These are phyloP conservation scores for Erythrocercus mccallii DNA, from an alignment of 2,113 vertebrate genomes.

Conservation along the genomic window DNA sequence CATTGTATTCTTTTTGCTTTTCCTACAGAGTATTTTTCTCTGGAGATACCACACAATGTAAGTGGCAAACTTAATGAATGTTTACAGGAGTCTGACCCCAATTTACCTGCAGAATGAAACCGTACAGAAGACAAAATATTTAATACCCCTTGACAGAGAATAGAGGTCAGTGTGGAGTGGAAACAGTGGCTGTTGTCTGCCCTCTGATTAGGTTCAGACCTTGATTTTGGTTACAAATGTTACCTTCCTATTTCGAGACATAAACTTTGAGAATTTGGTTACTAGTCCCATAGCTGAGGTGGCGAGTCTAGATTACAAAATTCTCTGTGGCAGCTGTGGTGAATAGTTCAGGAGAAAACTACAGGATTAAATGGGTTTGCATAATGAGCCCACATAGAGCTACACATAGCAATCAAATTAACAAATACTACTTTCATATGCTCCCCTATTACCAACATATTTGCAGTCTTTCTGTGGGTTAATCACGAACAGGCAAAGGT, in stretches of 20 bases:
- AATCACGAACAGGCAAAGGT: neutral
- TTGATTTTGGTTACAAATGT: neutral
- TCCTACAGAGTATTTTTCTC: neutral
- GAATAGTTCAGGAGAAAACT: neutral
- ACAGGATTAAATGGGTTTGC: neutral
- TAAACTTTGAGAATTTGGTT: neutral
- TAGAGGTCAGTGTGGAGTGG: neutral
- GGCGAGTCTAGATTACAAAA: neutral
- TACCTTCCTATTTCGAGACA: neutral
- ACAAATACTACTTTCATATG: neutral
- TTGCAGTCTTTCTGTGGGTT: neutral
- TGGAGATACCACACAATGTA: neutral
- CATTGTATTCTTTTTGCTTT: neutral
- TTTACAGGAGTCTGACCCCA: neutral
- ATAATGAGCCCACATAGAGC: neutral
- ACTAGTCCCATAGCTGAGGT: neutral
- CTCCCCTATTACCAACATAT: neutral
- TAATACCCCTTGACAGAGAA: neutral
- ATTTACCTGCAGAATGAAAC: neutral
- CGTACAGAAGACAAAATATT: neutral
- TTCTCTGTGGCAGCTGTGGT: neutral
- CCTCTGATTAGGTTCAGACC: neutral
- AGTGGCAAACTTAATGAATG: neutral
- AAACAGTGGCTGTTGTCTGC: neutral
- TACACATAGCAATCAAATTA: neutral